These are phyloP conservation scores for Girardinichthys multiradiatus DNA, from an alignment of 2,113 vertebrate species.

Conservation along the genomic window DNA sequence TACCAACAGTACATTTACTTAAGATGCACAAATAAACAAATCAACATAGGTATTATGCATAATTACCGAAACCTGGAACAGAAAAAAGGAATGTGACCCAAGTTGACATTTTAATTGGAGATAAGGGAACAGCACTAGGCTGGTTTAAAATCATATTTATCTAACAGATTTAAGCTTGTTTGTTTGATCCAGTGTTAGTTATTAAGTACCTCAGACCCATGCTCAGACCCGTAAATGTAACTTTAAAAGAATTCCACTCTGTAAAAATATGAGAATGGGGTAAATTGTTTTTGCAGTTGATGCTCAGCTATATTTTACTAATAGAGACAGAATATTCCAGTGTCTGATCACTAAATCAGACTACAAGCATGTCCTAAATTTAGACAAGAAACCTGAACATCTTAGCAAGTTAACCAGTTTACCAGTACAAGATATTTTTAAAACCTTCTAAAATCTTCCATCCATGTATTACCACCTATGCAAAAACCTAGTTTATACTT, in stretches of 20 bases:
- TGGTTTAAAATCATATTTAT: background rate
- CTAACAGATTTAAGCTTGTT: background rate
- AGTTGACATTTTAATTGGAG: background rate
- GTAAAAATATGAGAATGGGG: no score
- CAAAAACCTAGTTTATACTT: background rate
- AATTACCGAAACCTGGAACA: background rate
- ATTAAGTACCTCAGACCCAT: no score
- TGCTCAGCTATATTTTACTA: no score
- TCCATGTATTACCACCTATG: background rate
- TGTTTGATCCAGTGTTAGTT: background rate
- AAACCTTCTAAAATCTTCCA: background rate
- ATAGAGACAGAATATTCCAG: no score
- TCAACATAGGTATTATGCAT: background rate
- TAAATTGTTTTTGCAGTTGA: no score
- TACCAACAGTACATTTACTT: no score
- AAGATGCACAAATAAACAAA: no score
- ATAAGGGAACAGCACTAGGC: background rate
- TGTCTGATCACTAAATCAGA: no score
- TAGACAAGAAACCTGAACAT: background rate
- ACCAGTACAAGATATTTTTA: background rate
- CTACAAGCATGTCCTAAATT: no score
- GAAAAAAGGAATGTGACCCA: background rate
- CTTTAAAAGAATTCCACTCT: no score
- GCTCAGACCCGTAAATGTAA: no score
- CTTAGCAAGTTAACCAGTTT: background rate